Evolutionary conservation across 2,888 invertebrate genomes (phyloP), one percentile per base, ranked within the genome.

Genomic region (Leptopilina syphax): DNA sequence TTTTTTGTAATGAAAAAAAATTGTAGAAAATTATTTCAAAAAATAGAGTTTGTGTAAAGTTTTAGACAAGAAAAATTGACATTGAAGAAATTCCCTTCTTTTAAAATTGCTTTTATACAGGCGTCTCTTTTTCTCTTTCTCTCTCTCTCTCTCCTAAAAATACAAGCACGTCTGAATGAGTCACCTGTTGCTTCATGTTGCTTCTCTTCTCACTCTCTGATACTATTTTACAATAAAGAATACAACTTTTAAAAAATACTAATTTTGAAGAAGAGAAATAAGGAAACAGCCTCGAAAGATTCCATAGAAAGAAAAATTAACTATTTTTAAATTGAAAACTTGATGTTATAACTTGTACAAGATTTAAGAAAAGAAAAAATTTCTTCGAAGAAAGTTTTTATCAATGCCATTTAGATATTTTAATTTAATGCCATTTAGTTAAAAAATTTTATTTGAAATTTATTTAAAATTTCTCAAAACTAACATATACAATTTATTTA

Each of bases 101-200:
- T 12, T 8, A 70, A 70, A 27, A 50, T 50, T 50, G 27, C 54
- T 70, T 70, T 70, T 70, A 68, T 54, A 1, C 50, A 12, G 7
- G 12, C 7, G 13, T 3, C 8, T 10, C 27, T 34, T 8, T 44
- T 8, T 44, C 7, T 44, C 44, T 44, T 5, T 44, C 44, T 44
- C 1, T 10, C 27, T 34, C 13, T 10, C 27, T 34, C 13, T 3
- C 8, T 10, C 27, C 8, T 70, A 4, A 13, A 54, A 54, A 27
- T 54, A 54, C 54, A 12, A 50, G n/a, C 27, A 13, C 24, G 54
- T 70, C n/a, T 50, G 54, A 27, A 54, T 54, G 24, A 70, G 18
- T 54, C 70, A 70, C 70, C 70, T 70, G 70, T 70, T 70, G 70
- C 54, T 70, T 24, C 12, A 34, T 70, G 70, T 70, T 70, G 54